Base-by-base conservation (phyloP, 1,140 invertebrate genomes). In the Brachionus angularis region DNA sequence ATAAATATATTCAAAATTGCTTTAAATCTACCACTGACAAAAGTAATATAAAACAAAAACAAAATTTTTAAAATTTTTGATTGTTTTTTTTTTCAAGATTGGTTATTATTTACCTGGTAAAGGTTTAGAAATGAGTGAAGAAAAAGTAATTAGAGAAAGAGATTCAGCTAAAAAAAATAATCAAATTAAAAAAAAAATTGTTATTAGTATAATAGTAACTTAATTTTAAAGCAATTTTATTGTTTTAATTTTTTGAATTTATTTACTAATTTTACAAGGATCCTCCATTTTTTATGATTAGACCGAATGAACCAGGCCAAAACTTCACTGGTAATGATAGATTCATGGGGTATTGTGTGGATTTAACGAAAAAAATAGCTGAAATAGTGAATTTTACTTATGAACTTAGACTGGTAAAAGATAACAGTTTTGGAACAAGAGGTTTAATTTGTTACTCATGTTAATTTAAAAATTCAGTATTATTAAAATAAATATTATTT, bases 321-420 rank as follows among this genome's bases (percentile, higher is more conserved):
- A 44, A 71, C 36, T 55, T 33, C 8, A 52, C 21, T 5, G 67
- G 67, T 2, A 71, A 55, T 23, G 70, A 71, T 36, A 39, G 46
- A 31, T 73, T 49, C 14, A 18, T 25, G 25, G 52, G 70, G 1
- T 71, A 58, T 61, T 55, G 49, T 71, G 46, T 44, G 4, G 70
- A 71, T 47, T 49, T 71, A 33, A 25, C 70, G 0, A 55, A 46
- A 31, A 55, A 55, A 36, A 55, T 71, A 33, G 5, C 49, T 16
- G 50, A 71, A 34, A 18, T 55, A n/a, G 47, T 71, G 7, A 53
- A 53, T 39, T 71, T 71, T 46, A 71, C 46, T n/a, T 55, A 55
- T 47, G 50, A 46, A 47, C 31, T 71, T 21, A 53, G 52, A 33
- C 36, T 46, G 12, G 70, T 71, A 12, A 55, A 29, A 16, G 70